phyloP scores from a whole-genome alignment of 2,888 invertebrate species.

The Leptogaster cylindrica region DNA sequence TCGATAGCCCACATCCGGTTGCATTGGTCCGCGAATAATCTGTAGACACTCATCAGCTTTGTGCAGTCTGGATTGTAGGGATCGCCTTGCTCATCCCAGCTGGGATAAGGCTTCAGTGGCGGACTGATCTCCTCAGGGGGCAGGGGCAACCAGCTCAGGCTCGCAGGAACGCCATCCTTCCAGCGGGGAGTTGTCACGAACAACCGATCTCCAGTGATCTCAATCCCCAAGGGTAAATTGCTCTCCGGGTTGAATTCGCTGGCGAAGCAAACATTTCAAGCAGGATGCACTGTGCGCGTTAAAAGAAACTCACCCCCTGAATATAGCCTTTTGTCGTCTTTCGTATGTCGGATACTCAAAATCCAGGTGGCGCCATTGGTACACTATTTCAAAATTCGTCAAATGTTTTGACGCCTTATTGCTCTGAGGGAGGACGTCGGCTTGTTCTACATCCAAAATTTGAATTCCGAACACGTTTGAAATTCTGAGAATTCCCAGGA shows the following conservation, averaged over 20 bases:
- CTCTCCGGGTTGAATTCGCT: constrained; percentile 74
- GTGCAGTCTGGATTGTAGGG: constrained; percentile 65
- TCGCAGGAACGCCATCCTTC: constrained; percentile 77
- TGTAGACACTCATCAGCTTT: constrained; percentile 77
- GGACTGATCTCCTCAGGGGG: constrained; percentile 68
- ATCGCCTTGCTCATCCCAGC: constrained; percentile 66
- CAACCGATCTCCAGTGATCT: constrained; percentile 71
- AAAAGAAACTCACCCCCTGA: constrained; percentile 62
- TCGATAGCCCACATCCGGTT: constrained; percentile 81
- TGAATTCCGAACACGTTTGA: no score
- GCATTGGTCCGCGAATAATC: constrained; percentile 76
- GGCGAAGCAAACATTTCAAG: constrained; percentile 1
- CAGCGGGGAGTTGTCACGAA: constrained; percentile 80
- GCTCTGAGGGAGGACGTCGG: no score
- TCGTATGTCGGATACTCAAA: constrained; percentile 70
- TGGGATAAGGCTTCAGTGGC: constrained; percentile 74
- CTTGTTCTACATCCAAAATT: no score
- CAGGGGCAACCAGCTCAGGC: constrained; percentile 71
- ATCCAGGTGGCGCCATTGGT: constrained; percentile 78
- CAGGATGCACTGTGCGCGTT: background rate
- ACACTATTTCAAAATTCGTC: constrained; percentile 66
- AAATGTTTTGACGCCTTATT: no score
- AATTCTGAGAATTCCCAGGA: no score
- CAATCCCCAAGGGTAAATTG: constrained; percentile 77
- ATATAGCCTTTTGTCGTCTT: constrained; percentile 68